A percentile compares a stretch with the other conserved stretches of the same genome.
Conservation (phyloP, 2,888 invertebrate species). For the Zeuzera pyrina region DNA sequence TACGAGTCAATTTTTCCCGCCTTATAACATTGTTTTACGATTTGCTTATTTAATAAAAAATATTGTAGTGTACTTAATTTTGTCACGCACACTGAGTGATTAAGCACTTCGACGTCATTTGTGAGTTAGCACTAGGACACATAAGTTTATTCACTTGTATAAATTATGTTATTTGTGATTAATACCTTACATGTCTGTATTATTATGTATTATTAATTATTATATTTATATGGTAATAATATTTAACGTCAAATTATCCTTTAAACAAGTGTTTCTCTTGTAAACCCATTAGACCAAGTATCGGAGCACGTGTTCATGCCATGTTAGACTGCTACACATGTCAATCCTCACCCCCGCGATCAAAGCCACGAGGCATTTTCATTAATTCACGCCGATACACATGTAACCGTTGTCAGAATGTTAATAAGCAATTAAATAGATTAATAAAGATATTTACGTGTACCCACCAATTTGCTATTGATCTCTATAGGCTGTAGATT, state of each 20-base stretch:
- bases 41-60: too few relatives aligned
- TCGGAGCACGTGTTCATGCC: constrained; percentile 7
- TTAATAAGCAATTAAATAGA: constrained; percentile 69
- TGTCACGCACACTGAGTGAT: too few relatives aligned
- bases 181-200: too few relatives aligned
- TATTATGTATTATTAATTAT: too few relatives aligned
- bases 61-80: too few relatives aligned
- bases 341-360: constrained; percentile 24
- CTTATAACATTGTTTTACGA: too few relatives aligned
- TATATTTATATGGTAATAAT: too few relatives aligned
- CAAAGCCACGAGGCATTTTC: constrained; percentile 45
- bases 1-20: too few relatives aligned
- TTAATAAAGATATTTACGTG: constrained; percentile 62
- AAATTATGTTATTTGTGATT: too few relatives aligned
- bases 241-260: constrained; percentile 13
- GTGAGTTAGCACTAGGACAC: too few relatives aligned
- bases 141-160: too few relatives aligned
- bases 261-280: constrained; percentile 3
- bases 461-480: constrained; percentile 54
- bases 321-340: constrained; percentile 15
- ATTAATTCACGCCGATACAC: constrained; percentile 51
- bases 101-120: too few relatives aligned
- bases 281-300: neutral
- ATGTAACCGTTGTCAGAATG: constrained; percentile 42
- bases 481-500: constrained; percentile 29